Evolutionary conservation across 2,888 invertebrate genomes (phyloP).

Genomic region (Endomychus coccineus): DNA sequence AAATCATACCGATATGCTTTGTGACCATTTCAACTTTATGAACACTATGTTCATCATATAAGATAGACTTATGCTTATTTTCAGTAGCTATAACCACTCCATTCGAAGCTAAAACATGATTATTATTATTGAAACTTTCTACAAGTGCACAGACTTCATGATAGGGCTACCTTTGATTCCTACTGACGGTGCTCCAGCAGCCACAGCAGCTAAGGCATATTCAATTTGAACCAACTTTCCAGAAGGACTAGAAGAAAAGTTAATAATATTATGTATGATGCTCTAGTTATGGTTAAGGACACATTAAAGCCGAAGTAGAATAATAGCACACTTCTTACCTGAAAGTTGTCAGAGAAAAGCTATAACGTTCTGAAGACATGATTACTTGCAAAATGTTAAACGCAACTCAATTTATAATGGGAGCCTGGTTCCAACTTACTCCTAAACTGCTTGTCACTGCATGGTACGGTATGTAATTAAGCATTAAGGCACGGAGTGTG

Average conservation of each 20-base stretch:
- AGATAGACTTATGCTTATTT: constrained; percentile 94
- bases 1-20: constrained; percentile 94
- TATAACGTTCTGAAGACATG: constrained; percentile 94
- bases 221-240: constrained; percentile 99
- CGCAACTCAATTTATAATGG: too few species aligned
- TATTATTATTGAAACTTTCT: neutral
- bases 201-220: constrained; percentile 98
- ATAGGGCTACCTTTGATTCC: constrained; percentile 96
- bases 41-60: constrained; percentile 95
- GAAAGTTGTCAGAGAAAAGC: constrained; percentile 89
- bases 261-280: constrained; percentile 7
- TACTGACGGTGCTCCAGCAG: constrained; percentile 96
- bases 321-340: constrained; percentile 48
- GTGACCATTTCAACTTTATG: constrained; percentile 95
- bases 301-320: too few species aligned
- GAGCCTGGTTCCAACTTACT: too few species aligned
- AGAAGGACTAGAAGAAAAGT: constrained; percentile 71
- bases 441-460: too few species aligned
- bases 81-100: constrained; percentile 98
- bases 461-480: too few species aligned
- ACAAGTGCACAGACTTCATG: neutral
- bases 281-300: too few species aligned
- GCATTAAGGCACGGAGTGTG: too few species aligned
- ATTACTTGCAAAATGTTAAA: constrained; percentile 49
- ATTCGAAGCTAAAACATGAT: constrained; percentile 70